Base-by-base conservation (phyloP, 2,888 invertebrate species). In the Drosophila demipolita region DNA sequence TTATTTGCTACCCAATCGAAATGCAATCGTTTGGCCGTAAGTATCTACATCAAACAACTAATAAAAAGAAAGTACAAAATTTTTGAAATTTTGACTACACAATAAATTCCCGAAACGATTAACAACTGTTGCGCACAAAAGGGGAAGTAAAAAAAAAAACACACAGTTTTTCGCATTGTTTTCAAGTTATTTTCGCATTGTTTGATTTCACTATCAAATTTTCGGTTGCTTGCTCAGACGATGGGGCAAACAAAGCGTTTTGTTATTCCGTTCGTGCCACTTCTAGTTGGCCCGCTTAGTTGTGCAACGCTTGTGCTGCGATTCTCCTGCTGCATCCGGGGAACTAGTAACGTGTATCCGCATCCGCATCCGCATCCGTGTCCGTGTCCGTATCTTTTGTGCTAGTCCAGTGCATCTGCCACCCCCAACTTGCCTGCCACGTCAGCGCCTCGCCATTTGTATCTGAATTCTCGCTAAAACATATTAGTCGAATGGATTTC, bases 131-230 rank as follows among this genome's bases (percentile, higher is more conserved):
- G 59, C 15, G 36, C 29, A 29, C 17, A 29, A 38, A 38, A 26
- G n/a, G 26, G n/a, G 40, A 26, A 11, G 9, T 12, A 53, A 53
- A 35, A 23, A 26, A 53, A 49, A 54, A 50, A 35, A 62, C 42
- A 45, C 42, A 9, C 49, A 29, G 4, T 0, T 29, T 29, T 29
- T 29, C 29, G 29, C 83, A 87, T 80, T 86, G 86, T 87, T 87
- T 81, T 67, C 70, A 78, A 89, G 81, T 90, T 88, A 89, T 87
- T 88, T 87, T 86, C 86, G 71, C 79, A 78, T 89, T 87, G 83
- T 87, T 87, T 87, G 83, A 89, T 88, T 89, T 87, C 88, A 88
- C 88, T 86, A 85, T 85, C 77, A 79, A 81, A 82, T 81, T 76
- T 83, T 58, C 66, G 62, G 65, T 66, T 81, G 81, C 84, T 78